Evolutionary conservation across 2,113 vertebrate genomes (phyloP), one percentile per base, ranked within the genome.

Genomic region (Xiphophorus hellerii): DNA sequence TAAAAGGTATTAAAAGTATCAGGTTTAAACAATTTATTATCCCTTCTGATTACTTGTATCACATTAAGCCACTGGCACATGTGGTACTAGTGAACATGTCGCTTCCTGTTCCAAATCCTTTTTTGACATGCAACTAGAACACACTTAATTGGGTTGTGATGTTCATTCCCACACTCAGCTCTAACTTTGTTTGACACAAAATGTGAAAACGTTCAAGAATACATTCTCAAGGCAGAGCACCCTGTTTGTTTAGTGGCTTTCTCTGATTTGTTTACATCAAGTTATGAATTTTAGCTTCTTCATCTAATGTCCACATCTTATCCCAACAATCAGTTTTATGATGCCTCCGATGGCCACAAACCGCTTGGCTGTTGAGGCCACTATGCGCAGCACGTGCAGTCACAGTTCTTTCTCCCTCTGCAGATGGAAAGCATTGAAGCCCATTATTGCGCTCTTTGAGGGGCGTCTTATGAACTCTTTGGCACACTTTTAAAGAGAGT

Each of bases 401-500:
- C 90, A 80, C 88, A 80, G 87, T 72, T 85, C 86, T 85, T 88
- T 88, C 83, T 90, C 87, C 76, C 64, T 76, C 83, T 25, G 84
- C 94, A 94, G 93, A 95, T 94, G 94, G 94, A 95, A 94, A 88
- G 90, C 90, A 94, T 93, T 95, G 88, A 91, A 89, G 88, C 77
- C 91, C 92, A 93, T 94, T 94, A 94, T 95, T 94, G 91, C 92
- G 88, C 90, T 93, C 89, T 84, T 93, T 91, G 91, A 93, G 90
- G 92, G 93, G 91, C 87, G 92, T 94, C 92, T 91, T 93, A 75
- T 92, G 90, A 93, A 95, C 91, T 93, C 93, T 93, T 91, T 95
- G 93, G 93, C 93, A 94, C 93, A 95, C 93, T 94, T 95, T 94
- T 94, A 94, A 95, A 95, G 93, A 92, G 90, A 92, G 88, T 89